Conservation (phyloP, 1,140 invertebrate species). For the Drosophila saltans region DNA sequence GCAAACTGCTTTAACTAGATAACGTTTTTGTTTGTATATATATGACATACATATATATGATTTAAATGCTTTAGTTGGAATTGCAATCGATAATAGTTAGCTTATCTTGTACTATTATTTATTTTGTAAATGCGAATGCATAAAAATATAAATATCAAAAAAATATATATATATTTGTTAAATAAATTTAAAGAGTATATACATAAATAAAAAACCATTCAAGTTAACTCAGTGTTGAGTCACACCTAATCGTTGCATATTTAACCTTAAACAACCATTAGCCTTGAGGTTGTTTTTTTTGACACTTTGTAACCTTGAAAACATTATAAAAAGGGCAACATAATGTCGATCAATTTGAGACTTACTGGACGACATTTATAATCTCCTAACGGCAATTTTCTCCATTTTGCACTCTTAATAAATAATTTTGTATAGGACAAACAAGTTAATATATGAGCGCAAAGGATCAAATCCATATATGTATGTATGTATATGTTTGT, state of each 20-base stretch:
- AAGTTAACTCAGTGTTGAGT: too few relatives aligned
- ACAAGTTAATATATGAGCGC: background rate
- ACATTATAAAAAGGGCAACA: background rate
- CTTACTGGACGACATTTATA: constrained; percentile 1
- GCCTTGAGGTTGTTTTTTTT: background rate
- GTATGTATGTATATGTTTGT: background rate
- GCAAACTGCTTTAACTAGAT: constrained; percentile 5
- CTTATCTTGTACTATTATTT: background rate
- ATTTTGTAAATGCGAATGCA: background rate
- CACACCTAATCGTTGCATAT: too few relatives aligned
- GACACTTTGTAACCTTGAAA: background rate
- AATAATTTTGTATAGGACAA: background rate
- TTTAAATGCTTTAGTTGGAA: background rate
- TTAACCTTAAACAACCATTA: too few relatives aligned
- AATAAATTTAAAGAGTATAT: too few relatives aligned
- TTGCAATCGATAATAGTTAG: constrained; percentile 7
- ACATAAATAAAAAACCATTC: too few relatives aligned
- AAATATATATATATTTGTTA: too few relatives aligned
- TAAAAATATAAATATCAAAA: background rate
- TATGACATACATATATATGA: background rate
- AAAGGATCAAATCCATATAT: constrained; percentile 7
- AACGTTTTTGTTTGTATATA: background rate
- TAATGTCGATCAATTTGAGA: constrained; percentile 1
- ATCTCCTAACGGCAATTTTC: background rate
- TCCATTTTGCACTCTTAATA: constrained; percentile 6